A percentile compares a stretch with the other conserved stretches of the same genome.
phyloP scores from a whole-genome alignment of 2,797 vertebrate genomes.

The Alca torda region DNA sequence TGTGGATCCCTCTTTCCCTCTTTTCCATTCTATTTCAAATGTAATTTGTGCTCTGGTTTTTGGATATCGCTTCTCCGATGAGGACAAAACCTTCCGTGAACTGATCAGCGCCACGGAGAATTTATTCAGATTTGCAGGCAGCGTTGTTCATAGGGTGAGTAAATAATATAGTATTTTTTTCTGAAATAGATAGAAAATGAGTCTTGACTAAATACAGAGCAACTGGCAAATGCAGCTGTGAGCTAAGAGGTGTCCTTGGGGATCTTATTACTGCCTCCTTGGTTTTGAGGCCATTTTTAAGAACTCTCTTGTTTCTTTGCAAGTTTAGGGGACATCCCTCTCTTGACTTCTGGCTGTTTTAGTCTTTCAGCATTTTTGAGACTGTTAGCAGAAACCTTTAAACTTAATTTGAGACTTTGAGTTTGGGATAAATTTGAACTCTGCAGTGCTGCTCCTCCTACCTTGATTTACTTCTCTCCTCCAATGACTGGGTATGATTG shows the following conservation, averaged over 20 bases:
- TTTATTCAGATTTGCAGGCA: conserved; percentile 32
- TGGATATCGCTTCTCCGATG: conserved; percentile 56
- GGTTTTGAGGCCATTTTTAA: neutral
- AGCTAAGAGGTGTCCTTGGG: neutral
- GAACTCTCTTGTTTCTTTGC: neutral
- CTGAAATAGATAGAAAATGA: neutral
- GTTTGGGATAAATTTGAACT: neutral
- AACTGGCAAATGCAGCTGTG: neutral
- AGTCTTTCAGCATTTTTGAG: neutral
- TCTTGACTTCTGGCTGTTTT: neutral
- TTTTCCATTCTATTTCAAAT: conserved; percentile 62
- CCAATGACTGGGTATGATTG: neutral
- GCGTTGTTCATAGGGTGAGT: conserved; percentile 24
- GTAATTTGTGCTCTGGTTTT: conserved; percentile 60
- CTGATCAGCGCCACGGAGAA: neutral
- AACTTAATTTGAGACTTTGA: neutral
- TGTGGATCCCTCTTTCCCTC: conserved; percentile 47
- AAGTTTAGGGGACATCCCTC: neutral
- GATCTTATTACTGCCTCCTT: neutral
- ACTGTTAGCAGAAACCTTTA: neutral
- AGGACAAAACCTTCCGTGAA: conserved; percentile 49
- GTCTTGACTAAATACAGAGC: neutral
- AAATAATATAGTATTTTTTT: neutral
- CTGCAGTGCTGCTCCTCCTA: neutral
- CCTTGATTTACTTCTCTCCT: neutral